phyloP scores from a whole-genome alignment of 2,113 vertebrate species.

The Quiscalus mexicanus region DNA sequence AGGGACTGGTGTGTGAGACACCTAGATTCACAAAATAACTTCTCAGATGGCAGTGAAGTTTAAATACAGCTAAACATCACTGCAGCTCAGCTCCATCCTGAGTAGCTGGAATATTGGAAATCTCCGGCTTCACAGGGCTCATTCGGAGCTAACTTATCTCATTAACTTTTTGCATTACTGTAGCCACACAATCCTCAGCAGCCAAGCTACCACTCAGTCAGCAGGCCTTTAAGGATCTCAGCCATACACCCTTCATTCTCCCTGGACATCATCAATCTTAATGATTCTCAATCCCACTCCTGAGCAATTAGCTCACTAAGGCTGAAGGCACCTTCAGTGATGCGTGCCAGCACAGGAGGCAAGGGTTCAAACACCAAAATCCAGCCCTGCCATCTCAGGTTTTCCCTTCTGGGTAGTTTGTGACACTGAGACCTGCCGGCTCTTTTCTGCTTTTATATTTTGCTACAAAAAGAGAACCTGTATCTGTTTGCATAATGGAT shows the following conservation, averaged over 20 bases:
- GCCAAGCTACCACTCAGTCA: background rate
- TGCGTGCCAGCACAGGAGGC: fast-evolving
- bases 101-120: background rate
- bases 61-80: background rate
- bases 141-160: background rate
- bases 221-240: background rate
- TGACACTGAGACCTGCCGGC: background rate
- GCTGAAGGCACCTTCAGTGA: background rate
- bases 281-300: background rate
- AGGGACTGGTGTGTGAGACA: background rate
- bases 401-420: background rate
- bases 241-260: background rate
- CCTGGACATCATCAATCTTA: background rate
- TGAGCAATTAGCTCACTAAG: background rate
- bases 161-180: background rate
- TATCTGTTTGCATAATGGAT: background rate
- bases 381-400: background rate
- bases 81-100: background rate
- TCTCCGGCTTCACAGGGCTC: background rate
- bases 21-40: background rate
- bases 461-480: background rate
- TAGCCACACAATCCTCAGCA: background rate
- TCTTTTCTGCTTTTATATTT: background rate
- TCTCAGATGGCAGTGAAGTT: background rate
- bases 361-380: background rate